These are phyloP conservation scores for Pipra filicauda DNA, from an alignment of 2,113 vertebrate species.

Conservation along the genomic window DNA sequence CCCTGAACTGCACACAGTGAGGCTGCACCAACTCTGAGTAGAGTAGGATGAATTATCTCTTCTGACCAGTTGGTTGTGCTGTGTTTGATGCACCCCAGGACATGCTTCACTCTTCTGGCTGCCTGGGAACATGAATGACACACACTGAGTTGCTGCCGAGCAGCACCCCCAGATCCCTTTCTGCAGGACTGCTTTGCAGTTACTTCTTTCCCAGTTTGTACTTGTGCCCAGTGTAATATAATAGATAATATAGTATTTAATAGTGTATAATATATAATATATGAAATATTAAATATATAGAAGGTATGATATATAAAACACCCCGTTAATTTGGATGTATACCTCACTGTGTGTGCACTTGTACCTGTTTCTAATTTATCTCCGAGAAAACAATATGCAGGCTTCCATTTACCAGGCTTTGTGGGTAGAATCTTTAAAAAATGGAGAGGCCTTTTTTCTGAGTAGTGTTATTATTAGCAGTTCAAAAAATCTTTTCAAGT, in stretches of 20 bases:
- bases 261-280: background rate
- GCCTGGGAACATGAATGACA: rapidly evolving
- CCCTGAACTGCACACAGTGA: background rate
- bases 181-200: background rate
- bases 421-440: background rate
- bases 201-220: background rate
- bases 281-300: background rate
- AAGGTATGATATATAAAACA: background rate
- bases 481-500: background rate
- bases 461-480: background rate
- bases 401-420: background rate
- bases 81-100: background rate
- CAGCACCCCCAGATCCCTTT: background rate
- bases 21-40: rapidly evolving
- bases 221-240: background rate
- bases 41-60: background rate
- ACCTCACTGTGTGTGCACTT: background rate
- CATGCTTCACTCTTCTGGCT: background rate
- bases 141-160: background rate
- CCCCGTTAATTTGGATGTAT: background rate
- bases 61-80: background rate
- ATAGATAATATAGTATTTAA: background rate
- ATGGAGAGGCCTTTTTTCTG: background rate
- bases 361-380: background rate
- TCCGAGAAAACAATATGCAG: background rate